Conservation (phyloP, 2,113 vertebrate species). For the Odontophorus gujanensis region DNA sequence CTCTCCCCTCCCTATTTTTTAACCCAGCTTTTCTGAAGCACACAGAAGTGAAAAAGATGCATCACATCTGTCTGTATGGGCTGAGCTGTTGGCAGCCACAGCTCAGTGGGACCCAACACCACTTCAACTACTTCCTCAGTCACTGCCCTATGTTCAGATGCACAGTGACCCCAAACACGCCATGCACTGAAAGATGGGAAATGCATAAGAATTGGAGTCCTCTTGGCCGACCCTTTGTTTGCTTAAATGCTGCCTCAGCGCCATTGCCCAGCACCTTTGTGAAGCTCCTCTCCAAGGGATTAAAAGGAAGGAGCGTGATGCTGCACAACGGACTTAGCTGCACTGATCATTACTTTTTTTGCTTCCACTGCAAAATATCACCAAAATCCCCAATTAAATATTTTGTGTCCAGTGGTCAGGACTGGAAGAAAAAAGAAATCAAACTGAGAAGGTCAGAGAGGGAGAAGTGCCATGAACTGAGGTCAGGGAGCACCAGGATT, state of each 20-base stretch:
- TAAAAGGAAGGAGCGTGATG: not conserved
- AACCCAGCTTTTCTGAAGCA: not conserved
- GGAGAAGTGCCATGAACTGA: not conserved
- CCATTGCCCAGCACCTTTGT: not conserved
- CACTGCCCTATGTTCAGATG: fast-evolving
- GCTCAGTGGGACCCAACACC: fast-evolving
- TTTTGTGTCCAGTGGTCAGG: not conserved
- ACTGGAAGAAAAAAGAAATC: not conserved
- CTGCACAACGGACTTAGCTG: not conserved
- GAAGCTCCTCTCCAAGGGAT: fast-evolving
- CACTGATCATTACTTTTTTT: not conserved
- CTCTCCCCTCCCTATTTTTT: conserved; percentile 43
- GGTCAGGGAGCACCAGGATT: not conserved
- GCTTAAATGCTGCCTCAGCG: not conserved
- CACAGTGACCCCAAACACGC: not conserved
- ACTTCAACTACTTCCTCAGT: not conserved
- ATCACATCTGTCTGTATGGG: not conserved
- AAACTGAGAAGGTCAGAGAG: not conserved
- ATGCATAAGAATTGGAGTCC: fast-evolving
- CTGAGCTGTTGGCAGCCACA: not conserved
- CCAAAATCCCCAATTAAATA: fast-evolving
- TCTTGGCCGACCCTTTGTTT: not conserved
- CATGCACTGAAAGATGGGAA: not conserved
- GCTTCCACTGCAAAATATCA: not conserved
- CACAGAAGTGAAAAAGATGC: not conserved